Conservation (phyloP, 2,797 vertebrate genomes). For the Cyclura pinguis region DNA sequence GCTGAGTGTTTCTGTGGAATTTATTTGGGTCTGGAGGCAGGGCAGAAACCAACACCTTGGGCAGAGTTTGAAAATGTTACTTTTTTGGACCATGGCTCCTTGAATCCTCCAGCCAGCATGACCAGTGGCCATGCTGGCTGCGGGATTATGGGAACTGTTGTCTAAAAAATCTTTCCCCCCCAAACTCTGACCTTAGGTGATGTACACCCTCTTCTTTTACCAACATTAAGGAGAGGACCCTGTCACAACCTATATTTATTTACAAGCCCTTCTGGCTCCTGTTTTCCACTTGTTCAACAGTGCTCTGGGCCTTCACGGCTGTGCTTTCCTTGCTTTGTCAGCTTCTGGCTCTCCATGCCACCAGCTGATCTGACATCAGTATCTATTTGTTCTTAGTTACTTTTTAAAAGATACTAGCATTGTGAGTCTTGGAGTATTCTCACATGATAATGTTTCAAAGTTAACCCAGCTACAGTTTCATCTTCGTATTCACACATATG, state of each 20-base stretch:
- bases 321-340: background rate
- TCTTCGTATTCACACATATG: background rate
- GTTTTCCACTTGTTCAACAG: background rate
- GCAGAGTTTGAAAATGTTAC: no score
- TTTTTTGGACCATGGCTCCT: no score
- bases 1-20: background rate
- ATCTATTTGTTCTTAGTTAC: background rate
- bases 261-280: background rate
- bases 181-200: background rate
- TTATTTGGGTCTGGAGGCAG: background rate
- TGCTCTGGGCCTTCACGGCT: background rate
- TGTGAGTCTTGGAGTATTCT: background rate
- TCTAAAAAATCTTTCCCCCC: no score
- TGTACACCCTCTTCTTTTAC: background rate
- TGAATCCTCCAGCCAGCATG: no score
- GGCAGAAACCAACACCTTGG: no score
- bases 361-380: background rate
- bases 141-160: no score
- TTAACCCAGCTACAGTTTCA: background rate
- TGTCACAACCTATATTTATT: background rate
- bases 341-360: constrained; percentile 1
- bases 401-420: background rate
- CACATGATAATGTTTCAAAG: background rate
- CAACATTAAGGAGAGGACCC: background rate
- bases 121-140: no score